phyloP scores from a whole-genome alignment of 1,140 invertebrate species.

The Zaprionus lachaisei region DNA sequence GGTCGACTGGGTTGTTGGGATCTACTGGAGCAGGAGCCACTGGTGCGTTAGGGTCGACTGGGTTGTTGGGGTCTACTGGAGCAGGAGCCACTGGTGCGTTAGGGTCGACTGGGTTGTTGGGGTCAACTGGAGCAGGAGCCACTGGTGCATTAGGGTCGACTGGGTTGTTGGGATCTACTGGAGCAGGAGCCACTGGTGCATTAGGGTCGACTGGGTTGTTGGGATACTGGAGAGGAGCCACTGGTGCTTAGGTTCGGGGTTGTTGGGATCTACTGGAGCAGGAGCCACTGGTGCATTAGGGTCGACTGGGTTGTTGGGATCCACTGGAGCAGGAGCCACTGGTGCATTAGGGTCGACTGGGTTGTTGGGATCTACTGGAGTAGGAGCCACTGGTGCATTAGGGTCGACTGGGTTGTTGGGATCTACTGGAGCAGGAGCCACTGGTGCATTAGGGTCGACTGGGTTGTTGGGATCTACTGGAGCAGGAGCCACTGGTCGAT shows the following conservation, averaged over 20 bases:
- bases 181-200: not conserved
- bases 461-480: not conserved
- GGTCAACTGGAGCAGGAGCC: not conserved
- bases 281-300: constrained; percentile 25
- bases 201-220: not conserved
- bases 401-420: not conserved
- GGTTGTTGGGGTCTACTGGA: not conserved
- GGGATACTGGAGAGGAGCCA: not conserved
- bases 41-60: not conserved
- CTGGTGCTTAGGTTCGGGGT: constrained; percentile 11
- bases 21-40: not conserved
- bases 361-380: not conserved
- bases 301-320: constrained; percentile 23
- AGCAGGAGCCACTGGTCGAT: not conserved
- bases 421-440: not conserved
- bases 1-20: not conserved
- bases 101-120: not conserved
- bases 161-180: not conserved
- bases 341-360: not conserved
- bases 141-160: not conserved
- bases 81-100: not conserved
- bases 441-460: not conserved
- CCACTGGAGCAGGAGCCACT: not conserved
- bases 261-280: constrained; percentile 19
- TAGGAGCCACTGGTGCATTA: not conserved